Percentiles rank a stretch among this genome's conserved stretches.
Evolutionary conservation across 1,140 invertebrate species (phyloP).

Genomic region (Drosophila tropicalis): DNA sequence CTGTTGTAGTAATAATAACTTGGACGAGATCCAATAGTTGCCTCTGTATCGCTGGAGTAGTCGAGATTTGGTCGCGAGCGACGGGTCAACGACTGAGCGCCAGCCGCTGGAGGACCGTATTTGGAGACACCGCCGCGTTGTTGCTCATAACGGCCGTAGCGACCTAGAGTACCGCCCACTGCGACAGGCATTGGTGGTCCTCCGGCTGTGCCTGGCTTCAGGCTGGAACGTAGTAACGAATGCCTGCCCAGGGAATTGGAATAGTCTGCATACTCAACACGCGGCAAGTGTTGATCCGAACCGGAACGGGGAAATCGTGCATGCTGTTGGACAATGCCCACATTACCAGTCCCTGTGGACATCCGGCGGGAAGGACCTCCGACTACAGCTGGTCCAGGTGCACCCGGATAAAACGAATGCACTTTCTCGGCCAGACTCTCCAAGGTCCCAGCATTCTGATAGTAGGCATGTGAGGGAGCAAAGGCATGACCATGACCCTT

Average conservation of each 20-base stretch:
- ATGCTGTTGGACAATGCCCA: conserved; percentile 77
- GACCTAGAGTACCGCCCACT: conserved; percentile 79
- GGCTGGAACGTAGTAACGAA: conserved; percentile 89
- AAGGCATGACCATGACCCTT: conserved; percentile 91
- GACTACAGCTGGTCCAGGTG: conserved; percentile 40
- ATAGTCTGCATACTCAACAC: conserved; percentile 90
- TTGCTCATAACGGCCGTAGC: conserved; percentile 82
- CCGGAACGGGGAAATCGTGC: conserved; percentile 89
- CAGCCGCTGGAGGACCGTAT: conserved; percentile 70
- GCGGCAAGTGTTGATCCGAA: conserved; percentile 92
- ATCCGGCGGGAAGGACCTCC: conserved; percentile 85
- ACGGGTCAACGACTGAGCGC: conserved; percentile 85
- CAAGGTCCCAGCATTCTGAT: conserved; percentile 91
- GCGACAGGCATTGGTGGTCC: conserved; percentile 66
- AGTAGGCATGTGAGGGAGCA: conserved; percentile 90
- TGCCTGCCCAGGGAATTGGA: conserved; percentile 88
- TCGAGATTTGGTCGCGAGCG: conserved; percentile 90
- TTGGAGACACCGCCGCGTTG: conserved; percentile 64
- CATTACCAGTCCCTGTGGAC: conserved; percentile 84
- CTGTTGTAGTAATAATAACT: conserved; percentile 90
- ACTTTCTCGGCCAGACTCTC: conserved; percentile 95
- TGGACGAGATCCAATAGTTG: conserved; percentile 90
- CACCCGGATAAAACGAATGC: conserved; percentile 91
- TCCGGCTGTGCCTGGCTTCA: conserved; percentile 86
- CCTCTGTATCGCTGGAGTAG: conserved; percentile 97